Percentiles rank a stretch among this genome's conserved stretches.
Conservation (phyloP, 2,113 vertebrate species). For the Callipepla squamata region DNA sequence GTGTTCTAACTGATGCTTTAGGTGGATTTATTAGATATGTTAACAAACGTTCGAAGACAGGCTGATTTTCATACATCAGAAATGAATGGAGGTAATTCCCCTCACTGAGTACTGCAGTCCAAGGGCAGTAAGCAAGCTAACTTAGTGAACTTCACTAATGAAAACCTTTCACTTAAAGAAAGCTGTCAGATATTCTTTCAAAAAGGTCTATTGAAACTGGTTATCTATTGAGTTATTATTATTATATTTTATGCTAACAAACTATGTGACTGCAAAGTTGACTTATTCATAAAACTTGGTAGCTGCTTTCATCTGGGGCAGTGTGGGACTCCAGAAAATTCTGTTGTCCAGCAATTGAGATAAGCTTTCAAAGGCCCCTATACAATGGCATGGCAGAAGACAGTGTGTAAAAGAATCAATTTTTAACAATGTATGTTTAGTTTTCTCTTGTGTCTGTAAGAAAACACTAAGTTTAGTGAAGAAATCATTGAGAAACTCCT, state of each 20-base stretch:
- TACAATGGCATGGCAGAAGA: not conserved
- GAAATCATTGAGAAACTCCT: not conserved
- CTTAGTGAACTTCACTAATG: not conserved
- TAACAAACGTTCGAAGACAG: not conserved
- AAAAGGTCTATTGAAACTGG: not conserved
- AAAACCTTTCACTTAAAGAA: not conserved
- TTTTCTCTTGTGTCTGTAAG: not conserved
- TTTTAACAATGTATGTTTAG: not conserved
- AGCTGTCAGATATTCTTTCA: not conserved
- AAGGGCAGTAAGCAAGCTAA: not conserved
- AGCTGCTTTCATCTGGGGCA: not conserved
- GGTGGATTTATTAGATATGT: not conserved
- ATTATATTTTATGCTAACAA: not conserved
- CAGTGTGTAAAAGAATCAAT: not conserved
- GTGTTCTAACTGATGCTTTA: not conserved
- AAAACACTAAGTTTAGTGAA: not conserved
- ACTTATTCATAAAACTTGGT: not conserved
- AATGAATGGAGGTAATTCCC: not conserved
- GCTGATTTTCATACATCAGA: not conserved
- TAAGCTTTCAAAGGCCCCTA: not conserved
- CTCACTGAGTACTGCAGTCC: not conserved
- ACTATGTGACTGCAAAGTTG: not conserved
- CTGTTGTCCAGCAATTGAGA: not conserved
- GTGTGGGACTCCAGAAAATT: not conserved
- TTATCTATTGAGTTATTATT: not conserved